Evolutionary conservation across 1,140 invertebrate species (phyloP), one percentile per base, ranked within the genome.

Genomic region (Tetramorium alpestre): DNA sequence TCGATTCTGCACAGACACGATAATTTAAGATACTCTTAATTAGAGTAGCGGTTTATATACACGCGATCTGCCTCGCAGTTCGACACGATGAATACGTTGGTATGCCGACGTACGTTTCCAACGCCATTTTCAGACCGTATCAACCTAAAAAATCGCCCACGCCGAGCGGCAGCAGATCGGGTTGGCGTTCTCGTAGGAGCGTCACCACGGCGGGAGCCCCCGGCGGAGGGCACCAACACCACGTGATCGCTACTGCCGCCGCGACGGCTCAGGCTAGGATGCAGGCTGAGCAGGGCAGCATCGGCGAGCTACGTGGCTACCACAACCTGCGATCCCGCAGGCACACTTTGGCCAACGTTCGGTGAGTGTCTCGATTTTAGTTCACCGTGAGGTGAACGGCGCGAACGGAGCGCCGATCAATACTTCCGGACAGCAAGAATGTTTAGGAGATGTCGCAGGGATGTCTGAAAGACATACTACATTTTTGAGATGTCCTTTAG

Each of bases 231-330:
- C 91, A 95, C 87, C 93, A 95, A 89, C 93, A 95, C 94, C 94
- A 94, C 92, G 95, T 95, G 88, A 94, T 94, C 85, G 94, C 86
- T 84, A 87, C 54, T 67, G 94, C 94, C 44, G 93, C 93, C 49
- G 95, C 93, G 41, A 94, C 94, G 86, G 95, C 93, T 69, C 94
- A 95, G 86, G 96, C 96, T 82, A 98, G 96, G 94, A 98, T 98
- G 98, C 98, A 98, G 96, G 98, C 97, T 76, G 98, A 98, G 95
- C 97, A 98, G 93, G 98, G 98, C 58, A 97, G 97, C 94, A 98
- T 98, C 93, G 97, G 97, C 64, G 98, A 98, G 93, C 96, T 98
- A 80, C 97, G 98, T 91, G 98, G 97, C 91, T 98, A 98, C 94
- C 98, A 98, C 93, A 98, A 97, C 91, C 96, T 98, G 77, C 97